Percentiles rank a stretch among this genome's conserved stretches.
Evolutionary conservation across 2,797 vertebrate species (phyloP).

Genomic region (Furcifer pardalis): DNA sequence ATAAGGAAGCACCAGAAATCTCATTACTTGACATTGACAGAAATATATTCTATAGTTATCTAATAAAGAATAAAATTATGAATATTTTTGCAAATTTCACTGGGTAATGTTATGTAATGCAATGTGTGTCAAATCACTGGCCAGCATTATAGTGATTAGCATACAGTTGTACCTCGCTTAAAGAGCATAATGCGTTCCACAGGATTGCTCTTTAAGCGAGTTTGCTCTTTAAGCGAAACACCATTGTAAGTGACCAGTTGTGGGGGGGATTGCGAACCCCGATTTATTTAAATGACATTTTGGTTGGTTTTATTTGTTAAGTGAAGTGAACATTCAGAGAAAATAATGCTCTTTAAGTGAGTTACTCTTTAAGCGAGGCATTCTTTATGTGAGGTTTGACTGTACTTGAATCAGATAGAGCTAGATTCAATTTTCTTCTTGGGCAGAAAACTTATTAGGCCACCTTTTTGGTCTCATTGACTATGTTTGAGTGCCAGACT

Average conservation of each 20-base stretch:
- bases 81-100: neutral
- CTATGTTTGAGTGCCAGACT: neutral
- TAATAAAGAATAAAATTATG: fast-evolving
- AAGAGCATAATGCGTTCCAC: too few relatives aligned
- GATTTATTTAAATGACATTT: too few relatives aligned
- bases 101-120: neutral
- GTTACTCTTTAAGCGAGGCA: too few relatives aligned
- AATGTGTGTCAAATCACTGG: neutral
- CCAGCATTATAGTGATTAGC: neutral
- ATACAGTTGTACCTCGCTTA: too few relatives aligned
- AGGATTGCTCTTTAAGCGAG: too few relatives aligned
- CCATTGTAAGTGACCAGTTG: too few relatives aligned
- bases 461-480: neutral
- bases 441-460: neutral
- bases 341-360: too few relatives aligned
- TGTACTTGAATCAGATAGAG: neutral
- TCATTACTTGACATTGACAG: neutral
- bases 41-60: neutral
- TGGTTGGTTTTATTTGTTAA: too few relatives aligned
- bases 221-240: too few relatives aligned
- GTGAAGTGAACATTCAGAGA: too few relatives aligned
- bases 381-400: too few relatives aligned
- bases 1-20: neutral
- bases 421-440: neutral
- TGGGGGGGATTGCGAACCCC: too few relatives aligned